Base-by-base conservation (phyloP, 2,888 invertebrate species). In the Melieria omissa region DNA sequence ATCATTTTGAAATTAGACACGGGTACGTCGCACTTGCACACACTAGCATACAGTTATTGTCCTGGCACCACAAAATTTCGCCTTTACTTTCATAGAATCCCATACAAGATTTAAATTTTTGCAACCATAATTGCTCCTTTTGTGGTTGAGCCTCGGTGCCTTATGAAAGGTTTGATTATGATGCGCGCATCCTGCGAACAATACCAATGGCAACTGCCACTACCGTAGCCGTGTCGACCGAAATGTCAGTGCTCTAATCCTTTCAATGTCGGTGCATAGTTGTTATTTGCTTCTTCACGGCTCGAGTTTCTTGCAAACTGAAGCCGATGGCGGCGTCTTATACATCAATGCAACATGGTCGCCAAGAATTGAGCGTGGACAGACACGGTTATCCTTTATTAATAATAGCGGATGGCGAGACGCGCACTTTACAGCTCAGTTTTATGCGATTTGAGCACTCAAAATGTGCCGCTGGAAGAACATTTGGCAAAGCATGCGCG, bases 51-150 rank as follows among this genome's bases (percentile, higher is more conserved):
- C n/a, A n/a, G n/a, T n/a, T n/a, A n/a, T n/a, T n/a, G n/a, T n/a
- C n/a, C n/a, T n/a, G n/a, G n/a, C n/a, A 54, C n/a, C 41, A 44
- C 12, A 7, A 12, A 14, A n/a, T 12, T 45, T 12, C 54, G 63
- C 14, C 45, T 60, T 62, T 67, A 66, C 55, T 55, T 49, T 54
- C 4, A 16, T 16, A 29, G 60, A 14, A 55, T 46, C 42, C 45
- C 41, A 9, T 8, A 10, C 46, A 58, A 60, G 72, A 73, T 62
- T n/a, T n/a, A n/a, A n/a, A n/a, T n/a, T n/a, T n/a, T n/a, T n/a
- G n/a, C n/a, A n/a, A n/a, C n/a, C n/a, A n/a, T n/a, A n/a, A 73
- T 69, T 64, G 74, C 74, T 73, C 75, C 71, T 71, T 74, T 67
- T 72, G 63, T 70, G 70, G 46, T 65, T 41, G 67, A 66, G 29